Conservation (phyloP, 2,113 vertebrate species). For the Synodontis membranacea region DNA sequence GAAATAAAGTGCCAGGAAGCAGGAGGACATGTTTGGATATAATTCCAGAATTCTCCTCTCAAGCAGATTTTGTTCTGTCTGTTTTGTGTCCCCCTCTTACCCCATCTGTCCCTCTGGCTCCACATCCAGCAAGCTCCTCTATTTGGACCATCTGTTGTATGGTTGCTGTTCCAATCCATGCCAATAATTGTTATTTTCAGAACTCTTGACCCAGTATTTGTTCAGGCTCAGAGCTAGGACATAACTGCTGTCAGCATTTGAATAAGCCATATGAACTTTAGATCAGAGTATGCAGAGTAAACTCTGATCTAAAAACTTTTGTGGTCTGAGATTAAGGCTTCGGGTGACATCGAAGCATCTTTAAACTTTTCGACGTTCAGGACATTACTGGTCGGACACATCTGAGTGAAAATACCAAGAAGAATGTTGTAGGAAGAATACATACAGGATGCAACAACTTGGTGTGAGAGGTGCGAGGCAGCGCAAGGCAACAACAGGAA, state of each 20-base stretch:
- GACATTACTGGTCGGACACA: not conserved
- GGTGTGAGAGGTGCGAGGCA: not conserved
- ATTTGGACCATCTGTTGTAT: constrained; percentile 16
- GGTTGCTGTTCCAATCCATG: not conserved
- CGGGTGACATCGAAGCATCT: no score
- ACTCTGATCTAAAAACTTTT: no score
- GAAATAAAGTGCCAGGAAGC: not conserved
- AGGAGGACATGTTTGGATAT: not conserved
- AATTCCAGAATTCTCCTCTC: not conserved
- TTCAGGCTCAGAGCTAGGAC: not conserved
- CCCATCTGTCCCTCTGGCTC: constrained; percentile 15
- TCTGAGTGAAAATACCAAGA: not conserved
- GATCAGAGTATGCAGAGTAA: not conserved
- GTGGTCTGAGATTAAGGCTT: not conserved
- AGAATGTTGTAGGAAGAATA: not conserved
- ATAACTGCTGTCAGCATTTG: not conserved
- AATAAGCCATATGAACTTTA: not conserved
- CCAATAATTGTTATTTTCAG: not conserved
- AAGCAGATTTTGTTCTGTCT: not conserved
- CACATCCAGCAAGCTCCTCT: not conserved
- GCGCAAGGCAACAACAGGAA: not conserved
- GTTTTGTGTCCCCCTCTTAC: not conserved
- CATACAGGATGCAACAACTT: not conserved
- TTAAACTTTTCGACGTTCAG: not conserved
- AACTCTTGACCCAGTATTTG: constrained; percentile 10